phyloP scores from a whole-genome alignment of 2,797 vertebrate genomes.

The Pangasius sanitwongsei region DNA sequence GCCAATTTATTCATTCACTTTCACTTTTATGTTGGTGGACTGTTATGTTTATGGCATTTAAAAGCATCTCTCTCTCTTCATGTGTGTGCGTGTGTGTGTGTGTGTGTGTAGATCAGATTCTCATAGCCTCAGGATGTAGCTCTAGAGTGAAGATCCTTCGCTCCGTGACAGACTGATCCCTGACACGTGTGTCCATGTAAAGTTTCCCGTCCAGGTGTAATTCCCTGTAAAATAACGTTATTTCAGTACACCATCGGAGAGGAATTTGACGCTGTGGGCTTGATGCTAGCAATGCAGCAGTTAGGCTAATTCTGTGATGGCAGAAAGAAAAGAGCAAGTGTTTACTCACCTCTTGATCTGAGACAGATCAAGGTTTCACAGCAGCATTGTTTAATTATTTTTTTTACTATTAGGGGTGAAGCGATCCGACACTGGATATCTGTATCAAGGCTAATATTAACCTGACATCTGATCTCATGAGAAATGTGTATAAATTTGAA shows the following conservation, averaged over 20 bases:
- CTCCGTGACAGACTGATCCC: conserved; percentile 57
- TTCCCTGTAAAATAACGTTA: conserved; percentile 91
- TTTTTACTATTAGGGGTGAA: neutral
- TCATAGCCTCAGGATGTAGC: neutral
- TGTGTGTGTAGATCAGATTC: neutral
- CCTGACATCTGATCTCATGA: neutral
- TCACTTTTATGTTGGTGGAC: neutral
- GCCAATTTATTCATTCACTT: neutral
- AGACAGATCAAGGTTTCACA: conserved; percentile 79
- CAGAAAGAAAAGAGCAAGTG: conserved; percentile 56
- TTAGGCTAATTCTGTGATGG: conserved; percentile 81
- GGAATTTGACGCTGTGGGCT: conserved; percentile 65
- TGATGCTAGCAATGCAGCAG: conserved; percentile 62
- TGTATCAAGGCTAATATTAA: neutral
- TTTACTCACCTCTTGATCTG: conserved; percentile 72
- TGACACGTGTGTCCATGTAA: conserved; percentile 86
- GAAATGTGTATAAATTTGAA: neutral
- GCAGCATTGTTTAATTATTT: conserved; percentile 56
- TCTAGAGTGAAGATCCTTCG: neutral
- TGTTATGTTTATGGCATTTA: conserved; percentile 5
- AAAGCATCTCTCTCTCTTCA: neutral
- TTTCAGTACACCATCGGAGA: conserved; percentile 78
- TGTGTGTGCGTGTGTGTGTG: neutral
- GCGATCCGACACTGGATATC: neutral
- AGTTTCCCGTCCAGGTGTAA: conserved; percentile 94